Conservation (phyloP, 2,113 vertebrate species). For the Myiozetetes cayanensis region DNA sequence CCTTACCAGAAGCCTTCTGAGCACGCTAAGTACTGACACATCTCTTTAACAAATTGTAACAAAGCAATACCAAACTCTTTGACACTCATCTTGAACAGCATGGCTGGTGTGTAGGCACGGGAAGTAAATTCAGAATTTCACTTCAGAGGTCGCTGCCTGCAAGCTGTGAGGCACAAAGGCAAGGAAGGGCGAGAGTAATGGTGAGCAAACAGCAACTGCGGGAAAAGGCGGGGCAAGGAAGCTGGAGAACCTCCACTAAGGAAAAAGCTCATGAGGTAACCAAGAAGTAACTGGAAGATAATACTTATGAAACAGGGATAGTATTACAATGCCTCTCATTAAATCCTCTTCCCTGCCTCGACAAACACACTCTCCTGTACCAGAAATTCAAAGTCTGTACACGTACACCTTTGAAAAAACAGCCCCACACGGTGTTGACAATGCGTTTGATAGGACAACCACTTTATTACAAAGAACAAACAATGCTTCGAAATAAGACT, state of each 20-base stretch:
- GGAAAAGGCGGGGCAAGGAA: background rate
- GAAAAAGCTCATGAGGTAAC: background rate
- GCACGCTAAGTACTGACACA: accelerated
- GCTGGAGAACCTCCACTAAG: background rate
- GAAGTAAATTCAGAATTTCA: background rate
- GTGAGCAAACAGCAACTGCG: background rate
- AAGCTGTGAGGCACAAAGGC: background rate
- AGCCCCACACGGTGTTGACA: background rate
- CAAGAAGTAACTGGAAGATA: background rate
- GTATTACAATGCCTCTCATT: background rate
- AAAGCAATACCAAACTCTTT: background rate
- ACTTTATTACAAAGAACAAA: constrained; percentile 75
- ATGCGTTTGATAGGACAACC: constrained; percentile 32
- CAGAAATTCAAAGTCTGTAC: background rate
- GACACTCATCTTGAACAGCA: background rate
- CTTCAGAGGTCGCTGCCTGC: background rate
- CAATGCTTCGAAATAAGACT: constrained; percentile 45
- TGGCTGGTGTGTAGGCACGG: accelerated
- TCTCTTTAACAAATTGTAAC: background rate
- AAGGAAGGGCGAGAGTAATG: accelerated
- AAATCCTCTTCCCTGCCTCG: background rate
- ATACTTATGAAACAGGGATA: background rate
- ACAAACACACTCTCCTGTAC: background rate
- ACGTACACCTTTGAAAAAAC: background rate
- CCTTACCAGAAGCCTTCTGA: background rate